Conservation (phyloP, 2,888 invertebrate species). For the Volucella zonaria region DNA sequence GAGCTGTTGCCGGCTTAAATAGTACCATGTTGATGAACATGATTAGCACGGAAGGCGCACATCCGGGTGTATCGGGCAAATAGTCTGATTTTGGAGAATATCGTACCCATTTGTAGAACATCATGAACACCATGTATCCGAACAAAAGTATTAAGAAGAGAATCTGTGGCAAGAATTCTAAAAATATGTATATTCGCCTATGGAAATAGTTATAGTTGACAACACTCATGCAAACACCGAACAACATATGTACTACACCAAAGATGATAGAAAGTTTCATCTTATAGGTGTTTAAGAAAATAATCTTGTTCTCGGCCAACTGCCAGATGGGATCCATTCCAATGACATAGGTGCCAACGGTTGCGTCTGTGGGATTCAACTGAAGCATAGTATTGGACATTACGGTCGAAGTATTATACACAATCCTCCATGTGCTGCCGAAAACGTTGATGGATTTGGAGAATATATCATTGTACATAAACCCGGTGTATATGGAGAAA, state of each 20-base stretch:
- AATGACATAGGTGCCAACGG: slow-evolving; percentile 86
- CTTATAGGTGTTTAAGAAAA: slow-evolving; percentile 96
- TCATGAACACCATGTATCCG: slow-evolving; percentile 94
- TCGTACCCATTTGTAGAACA: slow-evolving; percentile 94
- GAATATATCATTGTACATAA: slow-evolving; percentile 98
- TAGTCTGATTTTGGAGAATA: slow-evolving; percentile 84
- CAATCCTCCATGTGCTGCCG: slow-evolving; percentile 91
- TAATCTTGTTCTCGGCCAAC: slow-evolving; percentile 93
- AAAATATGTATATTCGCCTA: slow-evolving; percentile 86
- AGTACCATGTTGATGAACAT: slow-evolving; percentile 92
- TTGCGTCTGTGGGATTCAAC: slow-evolving; percentile 86
- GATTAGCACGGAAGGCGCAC: slow-evolving; percentile 90
- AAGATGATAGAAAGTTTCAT: slow-evolving; percentile 98
- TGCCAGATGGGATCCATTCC: slow-evolving; percentile 93
- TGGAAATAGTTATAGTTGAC: slow-evolving; percentile 90
- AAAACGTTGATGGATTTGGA: slow-evolving; percentile 97
- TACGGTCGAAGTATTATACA: slow-evolving; percentile 85
- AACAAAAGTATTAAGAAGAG: slow-evolving; percentile 94
- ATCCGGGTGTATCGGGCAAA: slow-evolving; percentile 81
- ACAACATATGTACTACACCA: slow-evolving; percentile 96
- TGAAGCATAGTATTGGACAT: slow-evolving; percentile 83
- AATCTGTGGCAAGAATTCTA: slow-evolving; percentile 95
- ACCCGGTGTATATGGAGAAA: slow-evolving; percentile 98
- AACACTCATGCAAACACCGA: slow-evolving; percentile 93
- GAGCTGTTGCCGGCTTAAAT: slow-evolving; percentile 83